Evolutionary conservation across 2,888 invertebrate genomes (phyloP), one percentile per base, ranked within the genome.

Genomic region (Hoplodrina ambigua): DNA sequence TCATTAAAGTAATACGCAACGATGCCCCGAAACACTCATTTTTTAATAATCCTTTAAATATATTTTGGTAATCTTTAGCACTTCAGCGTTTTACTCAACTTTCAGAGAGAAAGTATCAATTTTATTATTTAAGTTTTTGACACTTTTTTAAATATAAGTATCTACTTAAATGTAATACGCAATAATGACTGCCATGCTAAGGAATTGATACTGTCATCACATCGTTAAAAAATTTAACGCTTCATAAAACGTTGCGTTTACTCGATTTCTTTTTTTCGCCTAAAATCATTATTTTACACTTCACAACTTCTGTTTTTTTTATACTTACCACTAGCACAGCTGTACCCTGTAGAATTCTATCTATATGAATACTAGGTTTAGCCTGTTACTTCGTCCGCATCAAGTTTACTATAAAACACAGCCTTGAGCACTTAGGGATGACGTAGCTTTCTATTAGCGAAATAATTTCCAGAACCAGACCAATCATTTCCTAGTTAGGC

Each of bases 1-100:
- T 56, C 80, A 72, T 84, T 80, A 79, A 69, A 75, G 73, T 70
- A 70, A 78, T 76, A 73, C 78, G 63, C 55, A 68, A 75, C 44
- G 57, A 60, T 50, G 59, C 60, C 66, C 11, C 41, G 63, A n/a
- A 50, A 66, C 49, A 60, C 53, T 53, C 0, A 8, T 57, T 68
- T 65, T 78, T 73, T 54, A 59, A 78, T 81, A 71, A 69, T 71
- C 53, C 33, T 15, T 66, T 58, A 50, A 76, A 70, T 78, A 70
- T 70, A 59, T 73, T 65, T 78, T 57, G 55, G 52, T 65, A 55
- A 69, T 25, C 58, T 65, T 69, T 49, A 4, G 37, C 64, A 65
- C 11, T 78, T 82, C 62, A 68, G 52, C 55, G 30, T 54, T 76
- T 73, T 59, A 65, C 64, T 64, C 56, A 54, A 76, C 69, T 67